Evolutionary conservation across 2,797 vertebrate species (phyloP), one percentile per base, ranked within the genome.

Genomic region (Aratinga solstitialis): DNA sequence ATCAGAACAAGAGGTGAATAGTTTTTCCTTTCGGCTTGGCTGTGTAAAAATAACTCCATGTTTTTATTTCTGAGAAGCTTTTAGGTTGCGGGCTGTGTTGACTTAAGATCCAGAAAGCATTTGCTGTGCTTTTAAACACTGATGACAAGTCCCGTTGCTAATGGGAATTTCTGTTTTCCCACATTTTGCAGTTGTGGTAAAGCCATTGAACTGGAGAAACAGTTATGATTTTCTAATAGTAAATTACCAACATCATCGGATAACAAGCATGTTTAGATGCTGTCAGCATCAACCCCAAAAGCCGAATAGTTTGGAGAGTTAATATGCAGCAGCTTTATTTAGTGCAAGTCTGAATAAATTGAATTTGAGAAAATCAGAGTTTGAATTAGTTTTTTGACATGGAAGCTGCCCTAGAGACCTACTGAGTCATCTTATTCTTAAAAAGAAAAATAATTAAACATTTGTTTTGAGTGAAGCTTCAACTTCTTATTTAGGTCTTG

Each of bases 1-100:
- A 99, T 91, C 98, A 99, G 77, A 99, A 99, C 95, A 99, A 99
- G 98, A 99, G 99, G 99, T 99, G 74, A 98, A 95, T 84, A 56
- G 7, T 71, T 92, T 75, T 87, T 86, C 27, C 22, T 80, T 80
- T 89, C 50, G 36, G 14, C 20, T 90, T 90, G 62, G 7, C 66
- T 68, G 18, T 36, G 10, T 84, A 47, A 87, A 89, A 93, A 47
- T 87, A 90, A 30, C 48, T 66, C 6, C 10, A 6, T 75, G 14
- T 6, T 89, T 85, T 92, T 84, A 38, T 83, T 87, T 75, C 61
- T 84, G 58, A 68, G 78, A 78, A 84, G 22, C 34, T 51, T 87
- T 88, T 91, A 54, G 20, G 2, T 63, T 92, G 27, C 50, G 26
- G 59, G 12, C 27, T 94, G 66, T 48, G 36, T 83, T 69, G 26